Percentiles rank a stretch among this genome's conserved stretches.
These are phyloP conservation scores for Heliornis fulica DNA, from an alignment of 2,113 vertebrate genomes.

Conservation along the genomic window DNA sequence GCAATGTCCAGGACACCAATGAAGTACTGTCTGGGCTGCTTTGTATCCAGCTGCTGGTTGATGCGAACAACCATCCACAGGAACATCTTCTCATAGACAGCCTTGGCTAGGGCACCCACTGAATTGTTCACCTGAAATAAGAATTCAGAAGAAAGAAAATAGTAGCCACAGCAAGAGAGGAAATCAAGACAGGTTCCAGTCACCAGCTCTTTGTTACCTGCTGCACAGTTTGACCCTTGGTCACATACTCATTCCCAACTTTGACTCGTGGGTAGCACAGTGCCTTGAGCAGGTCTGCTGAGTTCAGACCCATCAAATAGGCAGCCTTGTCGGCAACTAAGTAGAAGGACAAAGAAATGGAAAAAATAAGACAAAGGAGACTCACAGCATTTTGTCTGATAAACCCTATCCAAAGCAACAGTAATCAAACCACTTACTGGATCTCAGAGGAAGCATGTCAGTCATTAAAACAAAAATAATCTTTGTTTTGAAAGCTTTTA, in stretches of 20 bases:
- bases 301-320: constrained; percentile 46
- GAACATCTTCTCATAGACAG: constrained; percentile 86
- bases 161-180: background rate
- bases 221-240: constrained; percentile 73
- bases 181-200: background rate
- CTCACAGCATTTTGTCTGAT: background rate
- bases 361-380: background rate
- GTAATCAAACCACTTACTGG: background rate
- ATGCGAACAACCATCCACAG: constrained; percentile 83
- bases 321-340: constrained; percentile 83
- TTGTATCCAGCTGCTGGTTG: constrained; percentile 80
- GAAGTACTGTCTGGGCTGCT: constrained; percentile 80
- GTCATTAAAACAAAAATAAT: background rate
- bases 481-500: background rate
- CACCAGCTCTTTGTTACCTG: constrained; percentile 67
- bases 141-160: background rate
- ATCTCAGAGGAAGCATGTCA: background rate
- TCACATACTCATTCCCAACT: constrained; percentile 42
- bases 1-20: constrained; percentile 82
- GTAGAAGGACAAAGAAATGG: background rate
- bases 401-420: background rate
- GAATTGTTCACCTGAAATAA: constrained; percentile 75
- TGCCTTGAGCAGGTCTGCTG: constrained; percentile 28
- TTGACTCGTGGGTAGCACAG: constrained; percentile 39
- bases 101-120: constrained; percentile 82